Conservation (phyloP, 2,797 vertebrate species). For the Echiichthys vipera region DNA sequence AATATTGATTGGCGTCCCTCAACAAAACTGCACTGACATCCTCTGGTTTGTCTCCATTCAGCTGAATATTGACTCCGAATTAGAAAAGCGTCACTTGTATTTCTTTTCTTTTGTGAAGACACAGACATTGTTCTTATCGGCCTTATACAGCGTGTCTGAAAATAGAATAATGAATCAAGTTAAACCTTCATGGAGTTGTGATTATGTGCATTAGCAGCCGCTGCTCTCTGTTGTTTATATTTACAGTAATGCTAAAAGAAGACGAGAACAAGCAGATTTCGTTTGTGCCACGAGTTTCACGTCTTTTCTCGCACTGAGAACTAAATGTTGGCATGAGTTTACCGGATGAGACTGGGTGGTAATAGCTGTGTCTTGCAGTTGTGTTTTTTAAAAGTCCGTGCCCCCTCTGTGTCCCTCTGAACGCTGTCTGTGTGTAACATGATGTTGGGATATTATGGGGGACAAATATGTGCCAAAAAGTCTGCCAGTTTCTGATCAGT, state of each 20-base stretch:
- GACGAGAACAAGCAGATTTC: background rate
- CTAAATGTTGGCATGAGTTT: background rate
- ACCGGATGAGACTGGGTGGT: background rate
- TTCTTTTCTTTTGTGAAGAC: conserved; percentile 1
- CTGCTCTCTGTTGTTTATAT: background rate
- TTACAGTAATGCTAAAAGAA: conserved; percentile 9
- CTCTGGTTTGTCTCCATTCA: background rate
- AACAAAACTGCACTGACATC: background rate
- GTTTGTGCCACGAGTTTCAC: background rate
- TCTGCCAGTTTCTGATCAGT: conserved; percentile 36
- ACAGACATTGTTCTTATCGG: background rate
- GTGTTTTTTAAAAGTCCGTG: background rate
- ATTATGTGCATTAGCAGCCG: conserved; percentile 11
- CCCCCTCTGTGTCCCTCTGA: conserved; percentile 29
- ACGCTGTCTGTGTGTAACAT: conserved; percentile 28
- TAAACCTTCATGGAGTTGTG: background rate
- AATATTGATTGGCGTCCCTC: background rate
- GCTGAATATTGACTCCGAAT: background rate
- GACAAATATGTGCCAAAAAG: conserved; percentile 62
- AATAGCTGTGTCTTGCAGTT: background rate
- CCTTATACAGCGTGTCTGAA: background rate
- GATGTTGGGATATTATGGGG: conserved; percentile 20
- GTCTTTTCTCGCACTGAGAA: conserved; percentile 8
- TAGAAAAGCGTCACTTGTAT: background rate
- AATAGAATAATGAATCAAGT: background rate